A percentile compares a stretch with the other conserved stretches of the same genome.
Evolutionary conservation across 2,797 vertebrate species (phyloP).

Genomic region (Brachymystax lenok): DNA sequence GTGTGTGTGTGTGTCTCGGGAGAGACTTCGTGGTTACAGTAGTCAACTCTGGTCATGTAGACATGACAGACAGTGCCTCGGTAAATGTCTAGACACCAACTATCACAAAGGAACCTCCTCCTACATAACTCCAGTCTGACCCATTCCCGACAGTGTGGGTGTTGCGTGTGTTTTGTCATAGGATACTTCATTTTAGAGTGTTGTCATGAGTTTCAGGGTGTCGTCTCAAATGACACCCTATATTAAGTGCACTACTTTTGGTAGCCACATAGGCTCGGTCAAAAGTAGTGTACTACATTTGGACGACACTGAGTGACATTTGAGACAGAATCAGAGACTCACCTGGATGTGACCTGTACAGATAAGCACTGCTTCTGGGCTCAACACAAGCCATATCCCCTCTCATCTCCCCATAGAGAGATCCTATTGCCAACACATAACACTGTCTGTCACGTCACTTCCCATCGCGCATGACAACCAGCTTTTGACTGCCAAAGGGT

Average conservation of each 20-base stretch:
- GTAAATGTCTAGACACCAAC: background rate
- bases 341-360: background rate
- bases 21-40: background rate
- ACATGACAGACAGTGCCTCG: background rate
- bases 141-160: background rate
- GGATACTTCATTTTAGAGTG: background rate
- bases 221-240: background rate
- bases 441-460: slow-evolving; percentile 16
- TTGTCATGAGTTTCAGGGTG: background rate
- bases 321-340: background rate
- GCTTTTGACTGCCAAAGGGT: slow-evolving; percentile 14
- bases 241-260: background rate
- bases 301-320: background rate
- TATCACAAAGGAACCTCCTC: background rate
- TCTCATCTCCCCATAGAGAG: slow-evolving; percentile 8
- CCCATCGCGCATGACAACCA: slow-evolving; percentile 15
- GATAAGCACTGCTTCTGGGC: background rate
- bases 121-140: background rate
- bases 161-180: background rate
- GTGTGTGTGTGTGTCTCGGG: background rate
- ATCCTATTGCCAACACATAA: slow-evolving; percentile 8
- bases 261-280: background rate
- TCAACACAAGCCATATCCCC: background rate
- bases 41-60: background rate
- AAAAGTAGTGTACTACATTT: background rate